Base-by-base conservation (phyloP, 2,113 vertebrate genomes). In the Tonatia bakeri region DNA sequence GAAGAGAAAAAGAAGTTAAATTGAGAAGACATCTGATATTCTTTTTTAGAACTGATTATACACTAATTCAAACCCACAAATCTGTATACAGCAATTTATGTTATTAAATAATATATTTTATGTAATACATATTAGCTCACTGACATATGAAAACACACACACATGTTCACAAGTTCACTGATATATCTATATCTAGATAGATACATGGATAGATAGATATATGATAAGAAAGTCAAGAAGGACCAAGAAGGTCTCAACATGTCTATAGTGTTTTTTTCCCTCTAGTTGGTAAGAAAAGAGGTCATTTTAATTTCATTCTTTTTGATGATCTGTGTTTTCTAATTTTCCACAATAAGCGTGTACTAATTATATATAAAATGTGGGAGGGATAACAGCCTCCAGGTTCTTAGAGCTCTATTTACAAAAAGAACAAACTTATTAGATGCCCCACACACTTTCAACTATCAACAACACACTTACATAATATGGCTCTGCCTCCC, bases 401-500 rank as follows among this genome's bases (percentile, higher is more conserved):
- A 85, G 38, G 28, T 79, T 88, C 54, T 91, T 50, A 84, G 17
- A 75, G 45, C 7, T 79, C 86, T 86, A 22, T 69, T 56, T 69
- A 82, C 6, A 98, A 98, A 98, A 97, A 96, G 22, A n/a, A 72
- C 59, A n/a, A 93, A 56, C 56, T 24, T 59, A 67, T 64, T 52
- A 75, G 24, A 85, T 36, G 82, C 40, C 64, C 59, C 19, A 43
- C 36, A 93, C 95, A 99, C 99, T 99, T 97, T 56, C 52, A 54
- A 19, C 20, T 19, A 56, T 22, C 20, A 56, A 22, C 54, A 56
- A 52, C 36, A 94, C 94, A 99, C 99, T 99, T 97, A 99, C 99
- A 97, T 99, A 99, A 97, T 99, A 99, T 13, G 99, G 99, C 72
- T 99, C 99, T 47, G 99, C 99, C 98, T 99, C 99, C 69, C 99